Evolutionary conservation across 2,113 vertebrate species (phyloP).

Genomic region (Neodontobutis hainanensis): DNA sequence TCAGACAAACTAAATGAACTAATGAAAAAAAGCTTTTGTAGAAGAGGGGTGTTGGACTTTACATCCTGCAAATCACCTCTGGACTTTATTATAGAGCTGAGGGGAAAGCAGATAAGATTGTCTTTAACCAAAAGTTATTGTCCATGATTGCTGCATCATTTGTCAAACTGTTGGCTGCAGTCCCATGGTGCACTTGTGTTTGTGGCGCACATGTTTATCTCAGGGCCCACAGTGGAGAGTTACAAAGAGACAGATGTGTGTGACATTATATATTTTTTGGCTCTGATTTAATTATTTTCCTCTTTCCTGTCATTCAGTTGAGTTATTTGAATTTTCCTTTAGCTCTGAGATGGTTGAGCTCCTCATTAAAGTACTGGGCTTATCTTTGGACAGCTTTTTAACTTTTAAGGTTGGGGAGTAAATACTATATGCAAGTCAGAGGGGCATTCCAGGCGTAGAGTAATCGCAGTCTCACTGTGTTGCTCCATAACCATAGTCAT

Average conservation of each 20-base stretch:
- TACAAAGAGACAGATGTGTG: neutral
- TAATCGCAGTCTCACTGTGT: slow-evolving; percentile 5
- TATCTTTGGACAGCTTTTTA: slow-evolving; percentile 12
- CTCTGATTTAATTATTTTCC: slow-evolving; percentile 23
- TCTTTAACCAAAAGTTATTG: slow-evolving; percentile 57
- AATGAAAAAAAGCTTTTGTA: slow-evolving; percentile 10
- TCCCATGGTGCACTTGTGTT: slow-evolving; percentile 5
- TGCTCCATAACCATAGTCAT: slow-evolving; percentile 49
- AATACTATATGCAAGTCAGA: neutral
- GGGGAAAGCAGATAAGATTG: slow-evolving; percentile 59
- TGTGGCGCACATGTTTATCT: neutral
- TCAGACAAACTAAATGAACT: slow-evolving; percentile 25
- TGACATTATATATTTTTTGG: neutral
- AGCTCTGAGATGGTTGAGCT: slow-evolving; percentile 1
- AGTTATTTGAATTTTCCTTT: slow-evolving; percentile 20
- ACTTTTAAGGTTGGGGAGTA: slow-evolving; percentile 16
- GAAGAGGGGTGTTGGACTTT: slow-evolving; percentile 3
- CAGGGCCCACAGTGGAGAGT: neutral
- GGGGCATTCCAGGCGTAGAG: neutral
- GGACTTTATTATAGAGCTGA: slow-evolving; percentile 47
- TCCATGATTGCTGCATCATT: slow-evolving; percentile 30
- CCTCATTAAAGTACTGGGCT: neutral
- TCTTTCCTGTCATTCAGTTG: slow-evolving; percentile 26
- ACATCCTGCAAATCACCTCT: slow-evolving; percentile 1
- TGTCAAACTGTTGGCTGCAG: slow-evolving; percentile 34